Evolutionary conservation across 2,113 vertebrate genomes (phyloP), one percentile per base, ranked within the genome.

Genomic region (Oncorhynchus tshawytscha): DNA sequence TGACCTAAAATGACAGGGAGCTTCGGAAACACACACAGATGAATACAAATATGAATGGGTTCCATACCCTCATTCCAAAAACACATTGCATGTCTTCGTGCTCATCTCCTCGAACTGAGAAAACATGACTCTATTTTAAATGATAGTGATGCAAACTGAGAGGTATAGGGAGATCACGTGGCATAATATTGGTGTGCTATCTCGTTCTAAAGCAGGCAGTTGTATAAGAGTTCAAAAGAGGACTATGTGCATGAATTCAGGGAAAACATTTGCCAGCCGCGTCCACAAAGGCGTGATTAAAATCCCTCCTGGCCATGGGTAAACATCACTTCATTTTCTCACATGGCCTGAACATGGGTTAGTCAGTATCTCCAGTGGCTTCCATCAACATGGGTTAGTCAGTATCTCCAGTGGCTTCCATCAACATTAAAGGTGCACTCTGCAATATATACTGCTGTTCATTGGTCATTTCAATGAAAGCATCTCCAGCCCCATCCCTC

Each of bases 321-420:
- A 77, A 86, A 82, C 72, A 75, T 48, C 70, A 68, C 71, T 75
- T 77, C 67, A 71, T 76, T 20, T 71, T 70, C 70, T 84, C 72
- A 70, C 66, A 49, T 59, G 62, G 65, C 79, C 65, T 62, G 84
- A 78, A 82, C 76, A 83, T 76, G 54, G 82, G 83, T 57, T 57
- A 57, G 54, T 57, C 54, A 15, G 54, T 45, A 45, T 45, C 39
- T 9, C 39, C 27, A 27, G 29, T 75, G 62, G 57, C 27, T 29
- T 29, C 3, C 27, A 29, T 29, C 27, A 29, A 29, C 29, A 29
- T 49, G 27, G 27, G 27, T 27, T 27, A 27, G 27, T 27, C 27
- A 27, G 27, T 27, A 27, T 27, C 27, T 27, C 27, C 27, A 27
- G 27, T 27, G 27, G 27, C 2, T 27, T 27, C 27, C 11, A 16